Conservation (phyloP, 2,113 vertebrate genomes). For the Hypocryptadius cinnamomeus region DNA sequence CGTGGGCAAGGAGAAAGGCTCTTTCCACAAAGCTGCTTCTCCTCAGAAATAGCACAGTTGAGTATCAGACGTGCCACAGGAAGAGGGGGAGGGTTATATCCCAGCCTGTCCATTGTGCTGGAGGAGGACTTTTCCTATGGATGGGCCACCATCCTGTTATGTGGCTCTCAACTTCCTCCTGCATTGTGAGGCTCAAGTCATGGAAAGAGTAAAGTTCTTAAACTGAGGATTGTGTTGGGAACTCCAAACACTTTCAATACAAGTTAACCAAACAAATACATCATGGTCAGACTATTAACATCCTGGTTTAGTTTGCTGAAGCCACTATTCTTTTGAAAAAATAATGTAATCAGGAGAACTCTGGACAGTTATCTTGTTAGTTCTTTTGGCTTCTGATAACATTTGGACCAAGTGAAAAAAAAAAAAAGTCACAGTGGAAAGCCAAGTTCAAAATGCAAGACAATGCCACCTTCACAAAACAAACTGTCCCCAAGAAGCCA, state of each 20-base stretch:
- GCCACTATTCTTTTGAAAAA: conserved; percentile 46
- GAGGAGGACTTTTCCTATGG: conserved; percentile 20
- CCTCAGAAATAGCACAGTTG: conserved; percentile 28
- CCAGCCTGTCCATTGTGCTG: background rate
- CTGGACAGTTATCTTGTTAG: conserved; percentile 17
- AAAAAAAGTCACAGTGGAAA: background rate
- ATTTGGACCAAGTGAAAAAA: background rate
- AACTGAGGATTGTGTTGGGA: conserved; percentile 31
- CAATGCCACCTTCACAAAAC: background rate
- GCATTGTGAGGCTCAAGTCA: conserved; percentile 37
- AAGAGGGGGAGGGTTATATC: conserved; percentile 27
- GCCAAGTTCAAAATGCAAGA: conserved; percentile 8
- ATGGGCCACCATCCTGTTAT: conserved; percentile 26
- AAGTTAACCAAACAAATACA: conserved; percentile 55
- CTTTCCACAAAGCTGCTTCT: conserved; percentile 22
- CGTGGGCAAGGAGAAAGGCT: background rate
- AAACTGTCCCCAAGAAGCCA: background rate
- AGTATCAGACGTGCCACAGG: background rate
- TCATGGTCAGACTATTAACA: conserved; percentile 45
- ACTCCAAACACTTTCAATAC: conserved; percentile 37
- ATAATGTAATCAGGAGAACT: conserved; percentile 32
- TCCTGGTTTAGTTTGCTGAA: conserved; percentile 33
- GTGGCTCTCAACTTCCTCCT: conserved; percentile 8
- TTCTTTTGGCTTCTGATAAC: background rate
- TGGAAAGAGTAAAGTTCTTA: conserved; percentile 49